Conservation (phyloP, 2,797 vertebrate species). For the Chelonia mydas region DNA sequence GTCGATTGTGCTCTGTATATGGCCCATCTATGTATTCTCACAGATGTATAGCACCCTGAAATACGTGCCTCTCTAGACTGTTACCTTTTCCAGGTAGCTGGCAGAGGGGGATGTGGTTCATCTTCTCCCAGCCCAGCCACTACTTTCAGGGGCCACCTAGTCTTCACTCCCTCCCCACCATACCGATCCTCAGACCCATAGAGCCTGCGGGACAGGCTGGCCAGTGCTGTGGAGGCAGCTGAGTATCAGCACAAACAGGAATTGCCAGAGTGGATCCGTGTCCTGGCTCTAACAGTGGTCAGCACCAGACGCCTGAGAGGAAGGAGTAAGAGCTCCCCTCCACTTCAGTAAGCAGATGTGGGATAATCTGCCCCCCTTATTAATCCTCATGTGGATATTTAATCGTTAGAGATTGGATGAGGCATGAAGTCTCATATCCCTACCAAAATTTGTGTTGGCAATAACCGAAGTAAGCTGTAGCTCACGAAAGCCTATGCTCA, state of each 20-base stretch:
- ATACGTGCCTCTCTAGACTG: background rate
- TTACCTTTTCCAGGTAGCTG: background rate
- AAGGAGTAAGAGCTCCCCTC: background rate
- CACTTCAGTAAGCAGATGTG: background rate
- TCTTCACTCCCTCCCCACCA: background rate
- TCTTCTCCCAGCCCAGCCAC: background rate
- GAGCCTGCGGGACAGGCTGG: background rate
- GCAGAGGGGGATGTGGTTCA: background rate
- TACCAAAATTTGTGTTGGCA: background rate
- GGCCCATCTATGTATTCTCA: background rate
- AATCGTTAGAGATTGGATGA: background rate
- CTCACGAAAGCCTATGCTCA: no score
- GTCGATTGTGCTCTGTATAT: background rate
- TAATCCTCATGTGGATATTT: background rate
- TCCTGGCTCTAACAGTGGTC: background rate
- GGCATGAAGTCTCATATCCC: background rate
- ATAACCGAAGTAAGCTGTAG: background rate
- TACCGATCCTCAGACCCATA: background rate
- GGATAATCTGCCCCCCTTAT: background rate
- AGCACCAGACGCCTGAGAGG: background rate
- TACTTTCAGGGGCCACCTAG: background rate
- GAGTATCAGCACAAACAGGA: background rate
- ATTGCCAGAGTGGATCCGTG: accelerated
- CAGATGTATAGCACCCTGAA: background rate
- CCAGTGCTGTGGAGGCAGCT: background rate